Percentiles rank a stretch among this genome's conserved stretches.
Evolutionary conservation across 2,113 vertebrate genomes (phyloP).

Genomic region (Pholis gunnellus): DNA sequence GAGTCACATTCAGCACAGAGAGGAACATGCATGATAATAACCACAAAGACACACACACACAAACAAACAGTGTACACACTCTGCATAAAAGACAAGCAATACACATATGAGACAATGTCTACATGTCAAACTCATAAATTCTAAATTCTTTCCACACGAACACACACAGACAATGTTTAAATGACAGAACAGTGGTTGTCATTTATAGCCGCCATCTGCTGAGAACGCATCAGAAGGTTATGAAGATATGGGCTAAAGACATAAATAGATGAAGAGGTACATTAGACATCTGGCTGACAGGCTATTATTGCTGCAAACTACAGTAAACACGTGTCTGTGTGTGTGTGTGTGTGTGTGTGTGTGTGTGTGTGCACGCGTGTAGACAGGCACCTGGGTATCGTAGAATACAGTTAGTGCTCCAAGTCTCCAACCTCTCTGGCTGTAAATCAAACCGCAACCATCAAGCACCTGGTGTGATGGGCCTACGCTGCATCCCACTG

Average conservation of each 20-base stretch:
- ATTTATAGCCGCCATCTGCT: conserved; percentile 21
- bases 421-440: conserved; percentile 35
- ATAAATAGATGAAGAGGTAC: conserved; percentile 28
- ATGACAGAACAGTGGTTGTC: neutral
- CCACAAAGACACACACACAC: neutral
- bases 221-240: neutral
- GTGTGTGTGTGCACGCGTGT: neutral
- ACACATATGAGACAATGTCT: neutral
- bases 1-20: neutral
- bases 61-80: neutral
- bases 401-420: conserved; percentile 30
- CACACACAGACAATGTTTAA: neutral
- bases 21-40: neutral
- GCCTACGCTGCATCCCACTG: neutral
- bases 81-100: neutral
- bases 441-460: conserved; percentile 49
- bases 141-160: neutral
- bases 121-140: neutral
- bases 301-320: conserved; percentile 15
- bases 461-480: conserved; percentile 20
- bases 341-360: neutral
- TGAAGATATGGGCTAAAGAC: conserved; percentile 19
- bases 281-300: conserved; percentile 25
- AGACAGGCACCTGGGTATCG: conserved; percentile 10
- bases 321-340: neutral